Conservation (phyloP, 2,888 invertebrate species). For the Hydriomena furcata region DNA sequence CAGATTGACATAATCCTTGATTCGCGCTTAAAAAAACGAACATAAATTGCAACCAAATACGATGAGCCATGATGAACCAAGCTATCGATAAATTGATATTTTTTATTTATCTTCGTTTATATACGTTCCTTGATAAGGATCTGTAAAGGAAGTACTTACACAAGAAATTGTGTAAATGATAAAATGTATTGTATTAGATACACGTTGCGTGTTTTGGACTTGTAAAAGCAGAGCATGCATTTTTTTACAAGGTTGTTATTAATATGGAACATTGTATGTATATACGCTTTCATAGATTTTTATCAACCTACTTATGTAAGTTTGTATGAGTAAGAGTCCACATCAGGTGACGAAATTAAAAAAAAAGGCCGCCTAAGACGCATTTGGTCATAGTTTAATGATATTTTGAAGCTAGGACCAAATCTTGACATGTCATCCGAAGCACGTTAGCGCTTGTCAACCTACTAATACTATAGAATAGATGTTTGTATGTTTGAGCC, state of each 20-base stretch:
- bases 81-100: slow-evolving; percentile 6
- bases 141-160: slow-evolving; percentile 36
- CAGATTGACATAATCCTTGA: slow-evolving; percentile 10
- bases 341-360: too few relatives aligned
- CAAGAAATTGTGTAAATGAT: slow-evolving; percentile 33
- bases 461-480: too few relatives aligned
- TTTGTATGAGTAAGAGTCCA: too few relatives aligned
- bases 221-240: slow-evolving; percentile 30
- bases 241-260: slow-evolving; percentile 28
- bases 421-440: too few relatives aligned
- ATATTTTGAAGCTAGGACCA: too few relatives aligned
- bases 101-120: slow-evolving; percentile 35
- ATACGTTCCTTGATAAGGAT: slow-evolving; percentile 52
- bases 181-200: slow-evolving; percentile 26
- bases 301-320: too few relatives aligned
- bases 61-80: slow-evolving; percentile 12
- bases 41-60: slow-evolving; percentile 11
- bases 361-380: too few relatives aligned
- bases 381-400: too few relatives aligned
- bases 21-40: slow-evolving; percentile 2
- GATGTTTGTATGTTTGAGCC: too few relatives aligned
- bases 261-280: too few relatives aligned
- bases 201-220: slow-evolving; percentile 25
- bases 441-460: too few relatives aligned
- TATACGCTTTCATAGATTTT: too few relatives aligned